Evolutionary conservation across 2,113 vertebrate species (phyloP).

Genomic region (Phaetusa simplex): DNA sequence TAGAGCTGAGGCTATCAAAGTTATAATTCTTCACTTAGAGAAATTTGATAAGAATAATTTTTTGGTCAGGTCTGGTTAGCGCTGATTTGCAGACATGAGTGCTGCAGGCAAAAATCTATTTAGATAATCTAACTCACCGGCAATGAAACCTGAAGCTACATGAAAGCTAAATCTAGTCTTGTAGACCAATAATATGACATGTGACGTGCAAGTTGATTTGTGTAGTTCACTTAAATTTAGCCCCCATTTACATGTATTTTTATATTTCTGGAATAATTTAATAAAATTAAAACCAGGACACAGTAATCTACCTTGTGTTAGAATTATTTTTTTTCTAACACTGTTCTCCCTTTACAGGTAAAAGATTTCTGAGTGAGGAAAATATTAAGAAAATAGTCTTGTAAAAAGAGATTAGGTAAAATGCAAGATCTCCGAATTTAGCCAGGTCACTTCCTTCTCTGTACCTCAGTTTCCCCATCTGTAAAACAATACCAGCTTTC

Average conservation of each 20-base stretch:
- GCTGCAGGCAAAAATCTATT: background rate
- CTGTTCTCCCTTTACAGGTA: background rate
- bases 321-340: background rate
- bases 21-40: constrained; percentile 23
- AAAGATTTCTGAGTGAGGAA: background rate
- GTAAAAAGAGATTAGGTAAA: background rate
- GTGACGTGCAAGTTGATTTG: background rate
- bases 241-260: background rate
- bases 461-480: background rate
- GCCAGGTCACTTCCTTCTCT: background rate
- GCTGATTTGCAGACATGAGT: background rate
- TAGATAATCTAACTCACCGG: background rate
- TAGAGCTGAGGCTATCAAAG: background rate
- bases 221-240: background rate
- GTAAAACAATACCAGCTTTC: background rate
- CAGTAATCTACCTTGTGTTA: background rate
- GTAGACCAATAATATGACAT: background rate
- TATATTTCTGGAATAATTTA: background rate
- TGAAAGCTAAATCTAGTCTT: background rate
- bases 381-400: background rate
- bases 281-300: background rate
- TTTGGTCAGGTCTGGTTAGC: constrained; percentile 16
- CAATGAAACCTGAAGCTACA: background rate
- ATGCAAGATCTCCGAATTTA: background rate
- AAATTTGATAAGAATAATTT: constrained; percentile 47